phyloP scores from a whole-genome alignment of 2,888 invertebrate genomes.

The Dioctria linearis region DNA sequence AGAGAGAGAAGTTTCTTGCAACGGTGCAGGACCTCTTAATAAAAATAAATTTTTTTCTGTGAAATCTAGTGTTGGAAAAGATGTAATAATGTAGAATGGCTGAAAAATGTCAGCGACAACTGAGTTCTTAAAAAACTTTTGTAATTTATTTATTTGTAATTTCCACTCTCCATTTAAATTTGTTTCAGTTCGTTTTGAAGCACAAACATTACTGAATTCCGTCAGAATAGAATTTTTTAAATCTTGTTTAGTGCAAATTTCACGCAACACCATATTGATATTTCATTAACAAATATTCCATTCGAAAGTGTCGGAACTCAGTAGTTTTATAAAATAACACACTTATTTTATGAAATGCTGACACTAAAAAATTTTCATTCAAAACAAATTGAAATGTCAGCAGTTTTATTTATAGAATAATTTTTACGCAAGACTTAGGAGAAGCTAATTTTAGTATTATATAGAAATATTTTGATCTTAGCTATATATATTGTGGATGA shows the following conservation, averaged over 20 bases:
- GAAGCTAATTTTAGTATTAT: no score
- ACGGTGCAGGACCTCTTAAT: not conserved
- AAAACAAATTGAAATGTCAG: no score
- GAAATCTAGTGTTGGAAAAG: conserved; percentile 44
- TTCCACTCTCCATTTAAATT: not conserved
- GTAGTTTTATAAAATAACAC: no score
- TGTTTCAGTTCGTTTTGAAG: not conserved
- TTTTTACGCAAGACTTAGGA: no score
- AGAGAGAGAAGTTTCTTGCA: conserved; percentile 12
- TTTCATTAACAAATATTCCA: not conserved
- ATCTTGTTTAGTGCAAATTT: not conserved
- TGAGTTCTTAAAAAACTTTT: conserved; percentile 42
- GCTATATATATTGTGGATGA: no score
- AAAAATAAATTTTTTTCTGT: conserved; percentile 29
- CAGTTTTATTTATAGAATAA: no score
- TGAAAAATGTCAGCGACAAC: conserved; percentile 36
- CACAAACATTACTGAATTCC: not conserved
- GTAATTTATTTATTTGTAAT: not conserved
- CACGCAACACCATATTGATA: not conserved
- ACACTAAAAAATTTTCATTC: no score
- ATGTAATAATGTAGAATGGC: conserved; percentile 52
- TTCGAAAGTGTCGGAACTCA: no score
- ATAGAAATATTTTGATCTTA: no score
- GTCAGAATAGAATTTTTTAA: not conserved
- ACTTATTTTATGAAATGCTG: no score